Conservation (phyloP, 2,888 invertebrate species). For the Protophormia terraenovae region DNA sequence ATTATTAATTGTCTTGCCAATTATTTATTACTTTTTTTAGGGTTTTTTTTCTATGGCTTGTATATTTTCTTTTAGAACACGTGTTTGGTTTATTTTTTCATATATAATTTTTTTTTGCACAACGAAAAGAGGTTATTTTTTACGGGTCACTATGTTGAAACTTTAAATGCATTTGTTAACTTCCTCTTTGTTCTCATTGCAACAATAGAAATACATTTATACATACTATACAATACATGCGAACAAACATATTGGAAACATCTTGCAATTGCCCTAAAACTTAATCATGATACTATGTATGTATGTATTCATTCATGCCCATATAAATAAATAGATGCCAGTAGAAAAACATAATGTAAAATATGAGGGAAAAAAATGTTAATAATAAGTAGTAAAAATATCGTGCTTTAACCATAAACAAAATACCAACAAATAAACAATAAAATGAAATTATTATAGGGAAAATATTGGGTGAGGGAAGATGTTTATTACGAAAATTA, state of each 20-base stretch:
- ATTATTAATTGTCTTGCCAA: not conserved
- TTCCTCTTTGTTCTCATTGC: slow-evolving; percentile 50
- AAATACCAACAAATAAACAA: slow-evolving; percentile 39
- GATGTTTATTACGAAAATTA: not conserved
- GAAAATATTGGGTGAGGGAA: not conserved
- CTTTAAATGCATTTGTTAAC: slow-evolving; percentile 39
- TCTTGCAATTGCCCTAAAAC: slow-evolving; percentile 53
- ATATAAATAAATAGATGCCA: slow-evolving; percentile 8
- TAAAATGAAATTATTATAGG: slow-evolving; percentile 4
- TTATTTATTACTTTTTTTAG: slow-evolving; percentile 9
- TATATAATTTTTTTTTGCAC: not conserved
- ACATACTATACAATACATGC: not conserved
- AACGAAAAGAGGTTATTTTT: slow-evolving; percentile 59
- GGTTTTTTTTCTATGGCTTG: not conserved
- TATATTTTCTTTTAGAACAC: slow-evolving; percentile 34
- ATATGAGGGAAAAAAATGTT: not conserved
- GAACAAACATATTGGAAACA: slow-evolving; percentile 15
- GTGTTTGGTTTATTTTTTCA: slow-evolving; percentile 19
- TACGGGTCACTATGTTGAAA: slow-evolving; percentile 57
- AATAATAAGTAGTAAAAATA: slow-evolving; percentile 31
- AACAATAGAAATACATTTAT: not conserved
- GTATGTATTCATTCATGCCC: slow-evolving; percentile 10
- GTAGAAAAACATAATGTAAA: not conserved
- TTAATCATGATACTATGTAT: slow-evolving; percentile 65
- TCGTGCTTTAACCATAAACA: slow-evolving; percentile 57